Percentiles rank a stretch among this genome's conserved stretches.
Conservation (phyloP, 1,140 invertebrate genomes). For the Drosophila truncata region DNA sequence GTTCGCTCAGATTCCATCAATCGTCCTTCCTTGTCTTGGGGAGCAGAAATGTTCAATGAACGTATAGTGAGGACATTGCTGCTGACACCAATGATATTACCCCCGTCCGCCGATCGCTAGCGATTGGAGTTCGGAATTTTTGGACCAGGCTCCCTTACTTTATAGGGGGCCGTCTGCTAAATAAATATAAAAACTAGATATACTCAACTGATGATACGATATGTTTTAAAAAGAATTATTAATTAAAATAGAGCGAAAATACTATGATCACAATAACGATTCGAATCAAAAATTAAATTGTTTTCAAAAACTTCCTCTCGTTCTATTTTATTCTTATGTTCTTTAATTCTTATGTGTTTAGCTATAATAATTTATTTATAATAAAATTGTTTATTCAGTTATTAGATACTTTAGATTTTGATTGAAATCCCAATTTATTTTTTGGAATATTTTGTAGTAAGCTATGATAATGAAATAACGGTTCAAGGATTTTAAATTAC, state of each 20-base stretch:
- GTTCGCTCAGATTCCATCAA: neutral
- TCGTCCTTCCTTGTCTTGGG: slow-evolving; percentile 78
- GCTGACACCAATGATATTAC: slow-evolving; percentile 78
- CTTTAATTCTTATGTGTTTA: neutral
- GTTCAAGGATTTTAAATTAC: too few species aligned
- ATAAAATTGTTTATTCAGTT: too few species aligned
- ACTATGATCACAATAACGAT: too few species aligned
- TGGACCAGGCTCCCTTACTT: slow-evolving; percentile 73
- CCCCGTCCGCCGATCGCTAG: slow-evolving; percentile 56
- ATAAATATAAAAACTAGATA: slow-evolving; percentile 29
- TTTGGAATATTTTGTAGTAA: too few species aligned
- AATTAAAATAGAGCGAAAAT: too few species aligned
- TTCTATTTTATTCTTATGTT: too few species aligned
- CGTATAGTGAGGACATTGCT: slow-evolving; percentile 78
- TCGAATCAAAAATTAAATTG: neutral
- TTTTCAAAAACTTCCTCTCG: neutral
- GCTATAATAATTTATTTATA: too few species aligned
- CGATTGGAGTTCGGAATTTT: slow-evolving; percentile 69
- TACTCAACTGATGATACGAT: neutral
- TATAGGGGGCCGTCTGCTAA: slow-evolving; percentile 64
- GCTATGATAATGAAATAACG: too few species aligned
- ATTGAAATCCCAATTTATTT: too few species aligned
- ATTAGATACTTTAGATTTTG: too few species aligned
- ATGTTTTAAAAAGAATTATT: neutral
- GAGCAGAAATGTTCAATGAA: slow-evolving; percentile 81